These are phyloP conservation scores for Gonatopus flavifemur DNA, from an alignment of 1,140 invertebrate genomes.

Conservation along the genomic window DNA sequence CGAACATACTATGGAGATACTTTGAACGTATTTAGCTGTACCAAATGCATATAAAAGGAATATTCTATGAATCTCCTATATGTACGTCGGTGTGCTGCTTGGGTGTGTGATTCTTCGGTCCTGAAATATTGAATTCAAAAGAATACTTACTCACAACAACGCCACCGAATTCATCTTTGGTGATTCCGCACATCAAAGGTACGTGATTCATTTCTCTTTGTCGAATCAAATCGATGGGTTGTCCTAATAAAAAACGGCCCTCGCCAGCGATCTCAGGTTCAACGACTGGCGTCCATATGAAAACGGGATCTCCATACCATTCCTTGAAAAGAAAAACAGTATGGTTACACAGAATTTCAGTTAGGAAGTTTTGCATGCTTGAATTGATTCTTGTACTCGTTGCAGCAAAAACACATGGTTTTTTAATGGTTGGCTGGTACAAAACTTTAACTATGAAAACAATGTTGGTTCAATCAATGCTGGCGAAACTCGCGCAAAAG, in stretches of 20 bases:
- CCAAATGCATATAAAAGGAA: not conserved
- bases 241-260: not conserved
- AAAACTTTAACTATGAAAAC: no score
- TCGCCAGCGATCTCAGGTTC: not conserved
- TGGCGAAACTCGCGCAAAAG: no score
- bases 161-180: not conserved
- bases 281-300: not conserved
- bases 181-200: not conserved
- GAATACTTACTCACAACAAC: not conserved
- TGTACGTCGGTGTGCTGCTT: no score
- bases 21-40: no score
- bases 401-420: not conserved
- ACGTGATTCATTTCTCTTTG: not conserved
- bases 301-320: no score
- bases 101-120: no score
- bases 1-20: no score
- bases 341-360: no score
- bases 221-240: not conserved
- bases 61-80: not conserved
- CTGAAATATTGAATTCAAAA: not conserved
- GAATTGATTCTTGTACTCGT: not conserved
- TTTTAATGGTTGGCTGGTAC: no score
- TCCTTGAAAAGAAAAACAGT: no score
- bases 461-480: no score
- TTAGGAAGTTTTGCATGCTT: not conserved